Conservation (phyloP, 2,113 vertebrate species). For the Corydoras sp. region DNA sequence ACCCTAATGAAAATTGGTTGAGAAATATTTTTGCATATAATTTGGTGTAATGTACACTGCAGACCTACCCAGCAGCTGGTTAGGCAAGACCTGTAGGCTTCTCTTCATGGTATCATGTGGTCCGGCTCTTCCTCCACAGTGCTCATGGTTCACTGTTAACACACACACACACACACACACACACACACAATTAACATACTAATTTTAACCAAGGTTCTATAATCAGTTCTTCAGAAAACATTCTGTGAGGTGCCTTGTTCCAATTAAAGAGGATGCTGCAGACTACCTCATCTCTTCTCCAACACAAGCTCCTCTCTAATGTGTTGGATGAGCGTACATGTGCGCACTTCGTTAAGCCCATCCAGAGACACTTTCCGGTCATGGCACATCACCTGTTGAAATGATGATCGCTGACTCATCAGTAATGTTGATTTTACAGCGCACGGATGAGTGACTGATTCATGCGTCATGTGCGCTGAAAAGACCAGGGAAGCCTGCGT, state of each 20-base stretch:
- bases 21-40: no score
- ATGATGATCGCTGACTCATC: conserved; percentile 12
- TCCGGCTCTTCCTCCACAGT: conserved; percentile 90
- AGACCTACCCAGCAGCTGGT: conserved; percentile 96
- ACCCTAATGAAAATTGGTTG: no score
- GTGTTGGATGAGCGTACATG: background rate
- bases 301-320: background rate
- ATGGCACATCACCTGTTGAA: conserved; percentile 17
- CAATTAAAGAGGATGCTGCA: background rate
- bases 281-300: background rate
- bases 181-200: conserved; percentile 9
- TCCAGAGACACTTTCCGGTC: conserved; percentile 1
- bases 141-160: conserved; percentile 90
- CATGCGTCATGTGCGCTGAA: conserved; percentile 34
- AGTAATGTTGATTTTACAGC: background rate
- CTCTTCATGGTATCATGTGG: conserved; percentile 99
- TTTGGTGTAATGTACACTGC: background rate
- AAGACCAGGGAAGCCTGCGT: background rate
- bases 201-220: no score
- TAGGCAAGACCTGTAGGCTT: conserved; percentile 94
- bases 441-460: background rate
- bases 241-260: no score
- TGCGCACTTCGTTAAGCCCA: conserved; percentile 6
- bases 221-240: no score
- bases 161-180: conserved; percentile 45